phyloP scores from a whole-genome alignment of 2,888 invertebrate species.

The Hirtodrosophila alboralis region DNA sequence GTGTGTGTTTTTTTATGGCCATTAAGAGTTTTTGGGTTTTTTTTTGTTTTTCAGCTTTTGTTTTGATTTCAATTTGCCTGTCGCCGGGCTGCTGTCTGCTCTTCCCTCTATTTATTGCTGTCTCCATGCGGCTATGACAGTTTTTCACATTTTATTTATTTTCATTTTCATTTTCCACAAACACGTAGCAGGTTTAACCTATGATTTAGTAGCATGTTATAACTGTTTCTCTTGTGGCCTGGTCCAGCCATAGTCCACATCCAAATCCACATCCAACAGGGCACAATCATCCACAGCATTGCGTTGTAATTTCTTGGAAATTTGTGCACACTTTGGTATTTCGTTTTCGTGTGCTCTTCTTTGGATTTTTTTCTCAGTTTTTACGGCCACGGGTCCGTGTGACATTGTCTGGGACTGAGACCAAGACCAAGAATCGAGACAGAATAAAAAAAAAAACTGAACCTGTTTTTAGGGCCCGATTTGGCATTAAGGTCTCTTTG shows the following conservation, averaged over 20 bases:
- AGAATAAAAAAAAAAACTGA: conserved; percentile 68
- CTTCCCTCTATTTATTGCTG: conserved; percentile 8
- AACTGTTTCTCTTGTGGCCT: conserved; percentile 78
- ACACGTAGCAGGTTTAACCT: conserved; percentile 76
- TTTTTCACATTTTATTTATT: conserved; percentile 69
- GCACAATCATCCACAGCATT: conserved; percentile 68
- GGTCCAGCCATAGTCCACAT: conserved; percentile 32
- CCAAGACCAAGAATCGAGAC: conserved; percentile 28
- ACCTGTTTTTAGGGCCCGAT: conserved; percentile 78
- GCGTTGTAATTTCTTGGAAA: conserved; percentile 81
- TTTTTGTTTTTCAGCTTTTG: conserved; percentile 51
- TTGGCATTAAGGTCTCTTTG: conserved; percentile 62
- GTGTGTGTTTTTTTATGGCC: conserved; percentile 76
- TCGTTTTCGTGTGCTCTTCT: conserved; percentile 65
- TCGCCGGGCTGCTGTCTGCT: conserved; percentile 41
- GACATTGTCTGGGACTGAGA: conserved; percentile 65
- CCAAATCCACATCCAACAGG: conserved; percentile 38
- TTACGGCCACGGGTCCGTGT: conserved; percentile 63
- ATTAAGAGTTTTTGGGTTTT: conserved; percentile 71
- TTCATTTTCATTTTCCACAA: conserved; percentile 53
- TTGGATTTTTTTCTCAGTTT: conserved; percentile 49
- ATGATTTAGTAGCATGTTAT: conserved; percentile 82
- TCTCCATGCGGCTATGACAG: conserved; percentile 58
- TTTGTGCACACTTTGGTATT: conserved; percentile 83
- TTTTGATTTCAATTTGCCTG: conserved; percentile 81